Evolutionary conservation across 2,113 vertebrate species (phyloP).

Genomic region (Lynx canadensis): DNA sequence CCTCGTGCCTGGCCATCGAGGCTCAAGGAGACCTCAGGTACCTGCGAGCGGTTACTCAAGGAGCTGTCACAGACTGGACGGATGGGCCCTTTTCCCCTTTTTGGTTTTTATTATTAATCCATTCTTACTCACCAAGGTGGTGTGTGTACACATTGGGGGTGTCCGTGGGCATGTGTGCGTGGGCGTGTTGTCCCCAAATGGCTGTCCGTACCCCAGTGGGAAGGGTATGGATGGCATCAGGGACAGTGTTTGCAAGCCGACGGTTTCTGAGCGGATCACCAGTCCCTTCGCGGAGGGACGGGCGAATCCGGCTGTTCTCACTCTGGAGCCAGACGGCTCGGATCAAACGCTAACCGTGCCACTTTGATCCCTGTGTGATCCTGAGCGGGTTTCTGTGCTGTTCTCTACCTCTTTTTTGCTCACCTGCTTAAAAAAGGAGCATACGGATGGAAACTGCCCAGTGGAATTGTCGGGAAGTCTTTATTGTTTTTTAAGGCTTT

Average conservation of each 20-base stretch:
- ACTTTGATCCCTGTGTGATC: neutral
- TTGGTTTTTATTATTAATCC: neutral
- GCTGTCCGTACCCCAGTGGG: fast-evolving
- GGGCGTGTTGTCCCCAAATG: no score
- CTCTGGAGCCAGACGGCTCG: fast-evolving
- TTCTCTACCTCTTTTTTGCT: neutral
- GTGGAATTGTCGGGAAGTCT: no score
- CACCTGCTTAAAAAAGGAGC: neutral
- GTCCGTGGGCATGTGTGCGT: neutral
- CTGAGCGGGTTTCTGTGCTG: fast-evolving
- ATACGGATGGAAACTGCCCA: neutral
- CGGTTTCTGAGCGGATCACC: no score
- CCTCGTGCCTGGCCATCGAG: fast-evolving
- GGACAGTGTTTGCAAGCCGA: neutral
- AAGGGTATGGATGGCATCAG: fast-evolving
- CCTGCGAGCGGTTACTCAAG: neutral
- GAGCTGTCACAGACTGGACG: neutral
- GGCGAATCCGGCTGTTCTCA: fast-evolving
- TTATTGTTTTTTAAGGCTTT: neutral
- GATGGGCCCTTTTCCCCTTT: neutral
- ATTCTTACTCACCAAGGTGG: neutral
- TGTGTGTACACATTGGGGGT: no score
- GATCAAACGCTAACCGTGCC: fast-evolving
- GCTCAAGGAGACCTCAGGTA: neutral
- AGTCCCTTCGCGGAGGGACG: no score